Percentiles rank a stretch among this genome's conserved stretches.
Evolutionary conservation across 2,888 invertebrate species (phyloP).

Genomic region (Sinelater perroti): DNA sequence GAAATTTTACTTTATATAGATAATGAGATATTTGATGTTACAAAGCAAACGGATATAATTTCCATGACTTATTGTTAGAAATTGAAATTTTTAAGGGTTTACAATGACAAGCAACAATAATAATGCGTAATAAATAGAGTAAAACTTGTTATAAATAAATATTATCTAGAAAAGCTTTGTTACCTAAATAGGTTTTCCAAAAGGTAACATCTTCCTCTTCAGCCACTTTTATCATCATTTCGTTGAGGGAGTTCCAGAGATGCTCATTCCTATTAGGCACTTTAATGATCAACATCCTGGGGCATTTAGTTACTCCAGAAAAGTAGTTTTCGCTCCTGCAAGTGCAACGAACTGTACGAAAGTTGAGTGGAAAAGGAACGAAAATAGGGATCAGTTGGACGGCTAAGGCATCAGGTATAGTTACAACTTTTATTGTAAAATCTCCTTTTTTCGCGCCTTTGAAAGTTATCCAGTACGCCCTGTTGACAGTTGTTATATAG

Average conservation of each 20-base stretch:
- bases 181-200: constrained; percentile 50
- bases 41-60: no score
- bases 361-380: constrained; percentile 40
- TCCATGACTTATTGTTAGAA: no score
- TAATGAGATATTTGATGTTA: no score
- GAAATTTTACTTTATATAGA: no score
- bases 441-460: constrained; percentile 47
- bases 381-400: neutral
- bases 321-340: constrained; percentile 37
- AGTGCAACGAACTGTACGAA: constrained; percentile 38
- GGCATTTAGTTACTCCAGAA: constrained; percentile 42
- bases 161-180: constrained; percentile 9
- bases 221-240: constrained; percentile 42
- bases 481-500: constrained; percentile 22
- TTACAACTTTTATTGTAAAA: constrained; percentile 47
- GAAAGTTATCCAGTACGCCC: constrained; percentile 44
- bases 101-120: no score
- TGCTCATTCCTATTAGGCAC: constrained; percentile 50
- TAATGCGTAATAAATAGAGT: no score
- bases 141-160: no score
- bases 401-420: constrained; percentile 13
- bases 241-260: constrained; percentile 46
- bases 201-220: constrained; percentile 43
- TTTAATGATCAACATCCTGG: constrained; percentile 44
- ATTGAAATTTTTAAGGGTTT: no score